phyloP scores from a whole-genome alignment of 2,888 invertebrate genomes.

The Nectonema munidae region DNA sequence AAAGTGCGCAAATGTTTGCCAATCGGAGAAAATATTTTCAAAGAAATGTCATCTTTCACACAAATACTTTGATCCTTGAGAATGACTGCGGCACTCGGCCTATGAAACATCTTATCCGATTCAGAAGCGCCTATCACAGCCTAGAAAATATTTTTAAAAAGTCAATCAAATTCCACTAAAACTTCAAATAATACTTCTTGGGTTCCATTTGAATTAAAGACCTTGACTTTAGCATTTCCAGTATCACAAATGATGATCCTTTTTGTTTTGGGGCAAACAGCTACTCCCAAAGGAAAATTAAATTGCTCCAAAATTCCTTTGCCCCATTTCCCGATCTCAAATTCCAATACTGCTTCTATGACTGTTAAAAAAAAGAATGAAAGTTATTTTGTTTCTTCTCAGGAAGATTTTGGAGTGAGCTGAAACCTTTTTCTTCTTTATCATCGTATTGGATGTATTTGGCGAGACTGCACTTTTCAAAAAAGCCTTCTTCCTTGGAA shows the following conservation, averaged over 20 bases:
- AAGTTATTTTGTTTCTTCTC: too few species aligned
- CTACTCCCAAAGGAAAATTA: conserved; percentile 10
- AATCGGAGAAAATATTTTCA: conserved; percentile 7
- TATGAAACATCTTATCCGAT: background rate
- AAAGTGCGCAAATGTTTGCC: conserved; percentile 7
- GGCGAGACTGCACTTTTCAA: too few species aligned
- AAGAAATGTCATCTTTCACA: conserved; percentile 1
- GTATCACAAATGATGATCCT: conserved; percentile 10
- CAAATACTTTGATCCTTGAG: conserved; percentile 7
- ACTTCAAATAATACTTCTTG: background rate
- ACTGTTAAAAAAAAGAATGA: too few species aligned
- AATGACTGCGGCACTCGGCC: conserved; percentile 7
- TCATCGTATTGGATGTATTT: too few species aligned
- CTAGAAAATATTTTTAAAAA: background rate
- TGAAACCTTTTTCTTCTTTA: too few species aligned
- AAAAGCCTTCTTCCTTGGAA: too few species aligned
- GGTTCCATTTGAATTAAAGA: conserved; percentile 1
- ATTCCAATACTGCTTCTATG: conserved; percentile 8
- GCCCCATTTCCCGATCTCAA: conserved; percentile 11
- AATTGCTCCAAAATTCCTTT: conserved; percentile 8
- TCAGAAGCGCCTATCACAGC: conserved; percentile 7
- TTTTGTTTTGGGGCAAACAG: conserved; percentile 7
- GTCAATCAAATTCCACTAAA: background rate
- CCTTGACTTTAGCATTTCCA: conserved; percentile 9
- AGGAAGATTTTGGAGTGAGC: too few species aligned